Conservation (phyloP, 2,888 invertebrate genomes). For the Caenorhabditis sp. region DNA sequence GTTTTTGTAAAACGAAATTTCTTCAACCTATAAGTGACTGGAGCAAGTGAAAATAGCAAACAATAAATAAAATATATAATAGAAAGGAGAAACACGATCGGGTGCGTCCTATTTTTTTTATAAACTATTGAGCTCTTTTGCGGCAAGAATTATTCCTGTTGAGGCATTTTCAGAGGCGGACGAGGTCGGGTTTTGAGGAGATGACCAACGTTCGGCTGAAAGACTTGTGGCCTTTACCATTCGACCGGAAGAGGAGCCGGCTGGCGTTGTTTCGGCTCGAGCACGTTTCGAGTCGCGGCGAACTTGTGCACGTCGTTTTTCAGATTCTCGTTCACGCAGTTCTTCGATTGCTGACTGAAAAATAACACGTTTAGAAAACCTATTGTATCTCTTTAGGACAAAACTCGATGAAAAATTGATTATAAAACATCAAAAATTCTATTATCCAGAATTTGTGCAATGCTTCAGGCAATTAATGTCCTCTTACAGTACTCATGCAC, state of each 20-base stretch:
- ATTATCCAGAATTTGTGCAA: too few species aligned
- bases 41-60: not conserved
- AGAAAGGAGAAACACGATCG: too few species aligned
- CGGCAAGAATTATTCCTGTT: not conserved
- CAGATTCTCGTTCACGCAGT: conserved; percentile 22
- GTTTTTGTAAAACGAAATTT: not conserved
- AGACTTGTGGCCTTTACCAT: conserved; percentile 3
- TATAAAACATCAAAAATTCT: conserved; percentile 1
- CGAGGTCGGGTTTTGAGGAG: not conserved
- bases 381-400: not conserved
- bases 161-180: not conserved
- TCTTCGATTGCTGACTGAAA: conserved; percentile 37
- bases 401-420: not conserved
- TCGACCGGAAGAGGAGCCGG: not conserved
- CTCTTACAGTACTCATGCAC: too few species aligned
- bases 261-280: conserved; percentile 5
- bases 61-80: not conserved
- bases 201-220: conserved; percentile 2
- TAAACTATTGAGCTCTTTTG: not conserved
- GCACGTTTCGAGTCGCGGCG: conserved; percentile 12
- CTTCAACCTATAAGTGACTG: not conserved
- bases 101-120: too few species aligned
- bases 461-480: too few species aligned
- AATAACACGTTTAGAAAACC: not conserved
- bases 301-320: conserved; percentile 4